A percentile compares a stretch with the other conserved stretches of the same genome.
Conservation (phyloP, 2,797 vertebrate genomes). For the Falco columbarius region DNA sequence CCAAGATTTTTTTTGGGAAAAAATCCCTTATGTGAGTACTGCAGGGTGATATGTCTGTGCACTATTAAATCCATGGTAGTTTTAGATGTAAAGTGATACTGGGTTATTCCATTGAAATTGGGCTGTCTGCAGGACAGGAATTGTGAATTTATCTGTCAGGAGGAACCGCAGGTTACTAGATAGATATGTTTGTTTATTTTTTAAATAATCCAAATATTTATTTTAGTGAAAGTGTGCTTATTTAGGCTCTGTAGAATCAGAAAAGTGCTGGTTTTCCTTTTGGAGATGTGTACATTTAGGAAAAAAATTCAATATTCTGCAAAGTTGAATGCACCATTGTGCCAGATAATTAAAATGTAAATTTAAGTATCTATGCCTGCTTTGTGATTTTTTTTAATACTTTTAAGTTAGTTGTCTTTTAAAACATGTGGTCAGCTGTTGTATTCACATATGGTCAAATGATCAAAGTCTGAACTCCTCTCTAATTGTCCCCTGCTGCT, state of each 20-base stretch:
- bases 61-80: background rate
- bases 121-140: background rate
- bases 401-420: constrained; percentile 94
- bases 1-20: background rate
- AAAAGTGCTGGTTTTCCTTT: constrained; percentile 57
- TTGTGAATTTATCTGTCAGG: constrained; percentile 55
- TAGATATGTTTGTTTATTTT: constrained; percentile 20
- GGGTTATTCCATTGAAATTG: constrained; percentile 6
- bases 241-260: constrained; percentile 45
- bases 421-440: constrained; percentile 99
- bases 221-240: constrained; percentile 51
- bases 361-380: constrained; percentile 85
- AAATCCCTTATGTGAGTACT: background rate
- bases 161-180: background rate
- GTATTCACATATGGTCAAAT: constrained; percentile 99
- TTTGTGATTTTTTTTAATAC: constrained; percentile 82
- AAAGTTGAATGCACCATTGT: constrained; percentile 79
- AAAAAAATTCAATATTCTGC: constrained; percentile 78
- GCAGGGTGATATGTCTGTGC: background rate
- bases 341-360: constrained; percentile 87
- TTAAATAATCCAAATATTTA: constrained; percentile 12
- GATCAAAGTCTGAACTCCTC: constrained; percentile 98
- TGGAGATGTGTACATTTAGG: constrained; percentile 61
- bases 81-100: background rate
- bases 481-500: constrained; percentile 99